Evolutionary conservation across 2,888 invertebrate species (phyloP).

Genomic region (Amiota mariae): DNA sequence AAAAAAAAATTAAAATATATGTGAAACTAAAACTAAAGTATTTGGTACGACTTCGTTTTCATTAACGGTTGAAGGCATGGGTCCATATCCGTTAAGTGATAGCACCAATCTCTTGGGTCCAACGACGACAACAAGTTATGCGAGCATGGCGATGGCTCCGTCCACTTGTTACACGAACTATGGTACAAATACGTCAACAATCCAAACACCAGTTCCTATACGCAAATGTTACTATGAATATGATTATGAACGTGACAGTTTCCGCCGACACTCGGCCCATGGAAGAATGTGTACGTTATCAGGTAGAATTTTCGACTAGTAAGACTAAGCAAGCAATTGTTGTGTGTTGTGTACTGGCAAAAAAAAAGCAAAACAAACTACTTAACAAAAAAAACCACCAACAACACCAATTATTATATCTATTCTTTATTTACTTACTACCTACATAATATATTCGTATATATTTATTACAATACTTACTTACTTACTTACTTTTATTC

Average conservation of each 20-base stretch:
- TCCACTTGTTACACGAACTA: conserved; percentile 73
- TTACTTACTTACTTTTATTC: too few relatives aligned
- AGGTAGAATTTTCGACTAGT: conserved; percentile 56
- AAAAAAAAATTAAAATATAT: conserved; percentile 38
- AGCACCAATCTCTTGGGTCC: conserved; percentile 74
- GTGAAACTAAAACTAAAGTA: conserved; percentile 68
- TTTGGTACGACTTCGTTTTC: conserved; percentile 74
- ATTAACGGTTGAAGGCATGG: conserved; percentile 75
- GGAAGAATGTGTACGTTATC: conserved; percentile 73
- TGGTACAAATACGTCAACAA: conserved; percentile 69
- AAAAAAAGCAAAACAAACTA: conserved; percentile 40
- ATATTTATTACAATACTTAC: too few relatives aligned
- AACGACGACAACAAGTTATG: conserved; percentile 64
- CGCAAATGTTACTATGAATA: conserved; percentile 73
- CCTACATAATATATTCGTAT: background rate
- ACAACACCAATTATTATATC: conserved; percentile 24
- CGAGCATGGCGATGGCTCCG: conserved; percentile 55
- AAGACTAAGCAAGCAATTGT: conserved; percentile 5
- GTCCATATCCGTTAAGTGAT: conserved; percentile 74
- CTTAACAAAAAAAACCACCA: conserved; percentile 2
- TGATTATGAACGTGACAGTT: conserved; percentile 70
- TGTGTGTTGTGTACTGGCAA: conserved; percentile 29
- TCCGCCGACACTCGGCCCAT: conserved; percentile 74
- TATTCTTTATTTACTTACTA: background rate
- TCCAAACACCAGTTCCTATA: conserved; percentile 72